Conservation (phyloP, 1,140 invertebrate species). For the Tachypleus tridentatus region DNA sequence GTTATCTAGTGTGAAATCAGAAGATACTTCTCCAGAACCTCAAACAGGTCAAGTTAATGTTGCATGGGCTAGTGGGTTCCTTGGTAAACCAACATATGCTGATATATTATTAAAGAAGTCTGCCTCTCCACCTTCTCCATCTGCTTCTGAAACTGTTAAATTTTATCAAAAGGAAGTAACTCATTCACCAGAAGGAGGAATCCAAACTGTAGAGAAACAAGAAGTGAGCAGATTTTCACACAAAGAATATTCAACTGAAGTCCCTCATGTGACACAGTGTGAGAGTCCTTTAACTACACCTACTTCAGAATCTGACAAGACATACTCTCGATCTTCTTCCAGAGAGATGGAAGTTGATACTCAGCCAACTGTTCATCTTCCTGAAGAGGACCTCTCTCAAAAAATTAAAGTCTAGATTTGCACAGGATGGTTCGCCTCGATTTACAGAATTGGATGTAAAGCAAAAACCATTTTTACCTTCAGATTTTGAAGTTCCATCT, state of each 20-base stretch:
- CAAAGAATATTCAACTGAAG: not conserved
- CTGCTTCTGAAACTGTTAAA: no score
- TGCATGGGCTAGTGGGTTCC: constrained; percentile 16
- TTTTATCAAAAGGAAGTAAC: constrained; percentile 16
- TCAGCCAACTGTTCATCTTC: no score
- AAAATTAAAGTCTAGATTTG: no score
- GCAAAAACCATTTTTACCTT: no score
- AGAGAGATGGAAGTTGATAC: no score
- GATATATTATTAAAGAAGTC: constrained; percentile 16
- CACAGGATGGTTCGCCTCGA: no score
- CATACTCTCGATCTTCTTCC: no score
- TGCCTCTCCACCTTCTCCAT: constrained; percentile 4
- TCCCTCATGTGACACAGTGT: no score
- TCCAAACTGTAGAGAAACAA: constrained; percentile 11
- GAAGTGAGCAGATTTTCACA: constrained; percentile 13
- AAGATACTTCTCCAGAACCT: not conserved
- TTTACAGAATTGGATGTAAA: no score
- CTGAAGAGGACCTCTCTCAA: no score
- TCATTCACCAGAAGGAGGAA: constrained; percentile 7
- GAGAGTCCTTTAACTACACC: not conserved
- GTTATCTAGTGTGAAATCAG: not conserved
- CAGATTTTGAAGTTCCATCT: no score
- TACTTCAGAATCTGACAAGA: no score
- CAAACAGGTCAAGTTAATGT: not conserved
- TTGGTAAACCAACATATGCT: constrained; percentile 20